phyloP scores from a whole-genome alignment of 1,140 invertebrate species.

The Eurosta solidaginis region DNA sequence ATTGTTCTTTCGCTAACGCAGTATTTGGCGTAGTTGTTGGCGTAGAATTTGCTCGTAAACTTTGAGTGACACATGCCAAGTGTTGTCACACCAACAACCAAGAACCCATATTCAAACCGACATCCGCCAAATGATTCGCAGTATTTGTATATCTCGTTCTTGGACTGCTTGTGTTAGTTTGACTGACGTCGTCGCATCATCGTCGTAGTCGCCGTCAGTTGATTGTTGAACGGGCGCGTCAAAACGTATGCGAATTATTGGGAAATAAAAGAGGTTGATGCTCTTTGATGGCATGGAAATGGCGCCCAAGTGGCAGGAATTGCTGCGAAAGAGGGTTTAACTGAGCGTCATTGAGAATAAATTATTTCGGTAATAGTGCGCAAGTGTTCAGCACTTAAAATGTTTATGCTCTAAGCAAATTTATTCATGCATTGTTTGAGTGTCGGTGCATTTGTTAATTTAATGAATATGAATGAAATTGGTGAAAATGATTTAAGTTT shows the following conservation, averaged over 20 bases:
- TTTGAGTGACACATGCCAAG: constrained; percentile 56
- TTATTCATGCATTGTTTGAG: neutral
- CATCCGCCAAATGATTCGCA: neutral
- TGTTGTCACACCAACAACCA: constrained; percentile 41
- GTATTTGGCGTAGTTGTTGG: constrained; percentile 15
- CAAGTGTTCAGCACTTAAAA: constrained; percentile 14
- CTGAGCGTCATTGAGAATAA: neutral
- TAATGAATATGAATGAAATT: too few relatives aligned
- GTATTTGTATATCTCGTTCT: neutral
- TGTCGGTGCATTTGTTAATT: neutral
- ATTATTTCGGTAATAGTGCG: constrained; percentile 24
- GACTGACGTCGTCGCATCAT: too few relatives aligned
- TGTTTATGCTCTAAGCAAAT: neutral
- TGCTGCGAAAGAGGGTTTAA: neutral
- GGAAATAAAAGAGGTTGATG: constrained; percentile 9
- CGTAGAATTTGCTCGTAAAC: constrained; percentile 50
- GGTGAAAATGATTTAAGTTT: too few relatives aligned
- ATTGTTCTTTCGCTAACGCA: neutral
- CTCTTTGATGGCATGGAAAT: constrained; percentile 9
- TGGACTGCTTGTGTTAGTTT: neutral
- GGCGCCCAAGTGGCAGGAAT: neutral
- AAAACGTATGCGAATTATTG: constrained; percentile 21
- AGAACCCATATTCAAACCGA: neutral
- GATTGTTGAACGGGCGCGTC: neutral
- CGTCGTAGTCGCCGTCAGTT: too few relatives aligned